Conservation (phyloP, 2,888 invertebrate species). For the Asteroscopus sphinx region DNA sequence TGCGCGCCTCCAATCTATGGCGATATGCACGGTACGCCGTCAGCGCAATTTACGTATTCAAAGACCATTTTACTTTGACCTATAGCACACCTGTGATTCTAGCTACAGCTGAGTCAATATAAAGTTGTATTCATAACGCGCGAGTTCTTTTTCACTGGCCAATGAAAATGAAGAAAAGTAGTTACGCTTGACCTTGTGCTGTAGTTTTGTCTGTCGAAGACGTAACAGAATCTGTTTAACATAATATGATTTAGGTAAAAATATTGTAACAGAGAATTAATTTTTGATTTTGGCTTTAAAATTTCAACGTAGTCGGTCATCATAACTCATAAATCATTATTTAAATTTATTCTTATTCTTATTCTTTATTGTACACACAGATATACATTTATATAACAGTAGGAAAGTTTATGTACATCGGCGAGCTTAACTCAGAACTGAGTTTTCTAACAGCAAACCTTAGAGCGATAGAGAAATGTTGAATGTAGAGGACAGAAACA, state of each 20-base stretch:
- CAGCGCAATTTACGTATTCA: constrained; percentile 76
- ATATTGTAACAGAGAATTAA: constrained; percentile 6
- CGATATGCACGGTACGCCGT: constrained; percentile 73
- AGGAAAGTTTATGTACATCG: too few relatives aligned
- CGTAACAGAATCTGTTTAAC: constrained; percentile 37
- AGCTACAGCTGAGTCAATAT: constrained; percentile 51
- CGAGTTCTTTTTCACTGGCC: constrained; percentile 53
- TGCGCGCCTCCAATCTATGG: constrained; percentile 77
- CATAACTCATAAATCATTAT: too few relatives aligned
- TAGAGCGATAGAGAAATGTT: too few relatives aligned
- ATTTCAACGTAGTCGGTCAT: neutral
- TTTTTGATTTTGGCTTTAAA: neutral
- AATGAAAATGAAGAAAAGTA: constrained; percentile 50
- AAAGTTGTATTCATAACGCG: constrained; percentile 38
- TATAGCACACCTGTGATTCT: constrained; percentile 50
- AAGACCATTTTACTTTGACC: constrained; percentile 68
- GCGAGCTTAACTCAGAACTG: too few relatives aligned
- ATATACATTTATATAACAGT: too few relatives aligned
- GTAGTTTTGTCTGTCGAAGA: constrained; percentile 55
- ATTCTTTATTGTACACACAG: too few relatives aligned
- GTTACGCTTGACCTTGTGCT: constrained; percentile 52
- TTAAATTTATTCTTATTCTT: too few relatives aligned
- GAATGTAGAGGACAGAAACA: too few relatives aligned
- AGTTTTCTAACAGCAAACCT: too few relatives aligned
- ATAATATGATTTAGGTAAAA: constrained; percentile 19